These are phyloP conservation scores for Harpalus rubripes DNA, from an alignment of 2,888 invertebrate species.

Conservation along the genomic window DNA sequence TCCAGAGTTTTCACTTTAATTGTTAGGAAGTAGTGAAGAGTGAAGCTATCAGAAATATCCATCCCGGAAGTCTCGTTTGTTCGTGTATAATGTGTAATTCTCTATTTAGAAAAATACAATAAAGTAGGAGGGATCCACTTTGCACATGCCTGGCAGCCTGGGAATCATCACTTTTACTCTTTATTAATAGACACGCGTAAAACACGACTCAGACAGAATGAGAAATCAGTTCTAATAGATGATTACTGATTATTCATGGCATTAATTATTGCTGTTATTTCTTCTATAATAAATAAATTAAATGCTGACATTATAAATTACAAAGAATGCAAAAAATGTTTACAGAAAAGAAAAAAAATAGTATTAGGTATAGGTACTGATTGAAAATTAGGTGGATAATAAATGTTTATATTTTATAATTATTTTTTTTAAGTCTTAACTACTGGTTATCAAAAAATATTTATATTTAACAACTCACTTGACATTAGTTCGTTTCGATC, in stretches of 20 bases:
- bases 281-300: neutral
- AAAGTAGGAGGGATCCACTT: slow-evolving; percentile 12
- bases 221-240: neutral
- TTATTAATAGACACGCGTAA: slow-evolving; percentile 7
- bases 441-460: too few species aligned
- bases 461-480: too few species aligned
- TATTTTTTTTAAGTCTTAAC: too few species aligned
- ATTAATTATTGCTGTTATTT: neutral
- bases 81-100: slow-evolving; percentile 27
- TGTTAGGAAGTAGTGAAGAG: slow-evolving; percentile 30
- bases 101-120: slow-evolving; percentile 37
- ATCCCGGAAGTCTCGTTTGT: slow-evolving; percentile 29
- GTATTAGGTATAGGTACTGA: too few species aligned
- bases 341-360: too few species aligned
- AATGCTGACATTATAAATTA: neutral
- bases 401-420: too few species aligned
- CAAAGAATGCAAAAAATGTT: neutral
- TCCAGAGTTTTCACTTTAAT: slow-evolving; percentile 47
- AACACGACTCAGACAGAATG: neutral
- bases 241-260: neutral
- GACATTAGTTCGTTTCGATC: too few species aligned
- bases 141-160: slow-evolving; percentile 34
- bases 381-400: too few species aligned
- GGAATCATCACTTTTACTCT: slow-evolving; percentile 33
- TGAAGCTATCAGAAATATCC: slow-evolving; percentile 23